Conservation (phyloP, 1,140 invertebrate genomes). For the Monomorium pharaonis region DNA sequence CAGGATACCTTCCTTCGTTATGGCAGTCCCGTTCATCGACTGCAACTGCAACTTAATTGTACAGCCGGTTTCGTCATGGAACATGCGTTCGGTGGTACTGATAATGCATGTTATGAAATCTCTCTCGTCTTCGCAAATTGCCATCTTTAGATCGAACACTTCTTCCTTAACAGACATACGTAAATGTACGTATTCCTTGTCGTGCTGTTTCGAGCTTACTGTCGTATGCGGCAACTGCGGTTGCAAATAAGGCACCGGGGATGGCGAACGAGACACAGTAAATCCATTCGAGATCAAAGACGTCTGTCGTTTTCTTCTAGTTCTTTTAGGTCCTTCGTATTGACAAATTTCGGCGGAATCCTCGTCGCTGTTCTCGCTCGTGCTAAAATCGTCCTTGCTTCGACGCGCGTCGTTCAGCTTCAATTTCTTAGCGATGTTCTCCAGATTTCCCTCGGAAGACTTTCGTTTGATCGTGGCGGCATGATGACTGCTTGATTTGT, state of each 20-base stretch:
- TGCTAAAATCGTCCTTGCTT: neutral
- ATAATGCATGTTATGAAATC: conserved; percentile 63
- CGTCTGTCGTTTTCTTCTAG: conserved; percentile 63
- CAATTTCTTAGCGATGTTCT: conserved; percentile 61
- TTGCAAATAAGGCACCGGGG: conserved; percentile 53
- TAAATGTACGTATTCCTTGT: conserved; percentile 60
- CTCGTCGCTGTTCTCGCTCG: conserved; percentile 58
- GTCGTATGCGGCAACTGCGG: neutral
- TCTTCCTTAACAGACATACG: conserved; percentile 72
- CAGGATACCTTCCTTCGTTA: conserved; percentile 63
- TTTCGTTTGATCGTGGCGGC: conserved; percentile 48
- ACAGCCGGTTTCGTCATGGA: conserved; percentile 76
- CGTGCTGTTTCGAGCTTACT: neutral
- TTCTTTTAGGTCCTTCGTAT: neutral
- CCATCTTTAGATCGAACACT: conserved; percentile 71
- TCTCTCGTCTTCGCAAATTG: conserved; percentile 66
- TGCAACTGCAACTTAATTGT: conserved; percentile 67
- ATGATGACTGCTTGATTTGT: neutral
- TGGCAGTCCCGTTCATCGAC: conserved; percentile 63
- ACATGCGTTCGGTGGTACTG: conserved; percentile 64
- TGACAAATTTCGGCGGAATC: conserved; percentile 38
- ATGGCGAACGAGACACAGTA: conserved; percentile 67
- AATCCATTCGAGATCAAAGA: conserved; percentile 76
- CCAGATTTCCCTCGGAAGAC: conserved; percentile 24
- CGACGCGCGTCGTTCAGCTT: neutral